Percentiles rank a stretch among this genome's conserved stretches.
These are phyloP conservation scores for Bhutanitis thaidina DNA, from an alignment of 2,888 invertebrate genomes.

Conservation along the genomic window DNA sequence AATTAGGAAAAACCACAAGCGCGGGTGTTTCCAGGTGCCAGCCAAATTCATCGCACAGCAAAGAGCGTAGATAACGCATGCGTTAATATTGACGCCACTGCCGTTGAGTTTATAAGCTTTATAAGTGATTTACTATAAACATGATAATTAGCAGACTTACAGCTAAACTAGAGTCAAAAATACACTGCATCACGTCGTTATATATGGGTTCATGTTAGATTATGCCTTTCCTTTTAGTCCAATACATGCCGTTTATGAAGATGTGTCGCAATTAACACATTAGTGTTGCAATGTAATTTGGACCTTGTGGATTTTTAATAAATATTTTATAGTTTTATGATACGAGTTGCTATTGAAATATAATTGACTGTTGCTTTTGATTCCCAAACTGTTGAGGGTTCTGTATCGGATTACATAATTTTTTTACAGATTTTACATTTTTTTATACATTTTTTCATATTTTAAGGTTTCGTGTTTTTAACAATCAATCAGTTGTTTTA, in stretches of 20 bases:
- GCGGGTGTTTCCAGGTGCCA: conserved; percentile 47
- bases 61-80: conserved; percentile 37
- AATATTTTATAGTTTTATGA: conserved; percentile 11
- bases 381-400: conserved; percentile 10
- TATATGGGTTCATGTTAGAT: background rate
- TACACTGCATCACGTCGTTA: conserved; percentile 6
- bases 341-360: conserved; percentile 11
- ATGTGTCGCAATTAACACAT: background rate
- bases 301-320: background rate
- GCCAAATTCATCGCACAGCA: conserved; percentile 28
- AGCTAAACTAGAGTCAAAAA: conserved; percentile 1
- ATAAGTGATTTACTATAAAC: conserved; percentile 19
- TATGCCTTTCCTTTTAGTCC: background rate
- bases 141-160: conserved; percentile 11
- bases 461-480: background rate
- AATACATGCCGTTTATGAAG: background rate
- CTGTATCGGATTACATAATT: conserved; percentile 3
- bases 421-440: background rate
- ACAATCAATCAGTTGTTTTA: too few species aligned
- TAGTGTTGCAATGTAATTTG: conserved; percentile 15
- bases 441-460: background rate
- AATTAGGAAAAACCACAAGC: conserved; percentile 43
- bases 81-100: conserved; percentile 17
- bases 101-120: conserved; percentile 17
- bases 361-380: background rate